These are phyloP conservation scores for Enteromius radiatus DNA, from an alignment of 2,797 vertebrate genomes.

Conservation along the genomic window DNA sequence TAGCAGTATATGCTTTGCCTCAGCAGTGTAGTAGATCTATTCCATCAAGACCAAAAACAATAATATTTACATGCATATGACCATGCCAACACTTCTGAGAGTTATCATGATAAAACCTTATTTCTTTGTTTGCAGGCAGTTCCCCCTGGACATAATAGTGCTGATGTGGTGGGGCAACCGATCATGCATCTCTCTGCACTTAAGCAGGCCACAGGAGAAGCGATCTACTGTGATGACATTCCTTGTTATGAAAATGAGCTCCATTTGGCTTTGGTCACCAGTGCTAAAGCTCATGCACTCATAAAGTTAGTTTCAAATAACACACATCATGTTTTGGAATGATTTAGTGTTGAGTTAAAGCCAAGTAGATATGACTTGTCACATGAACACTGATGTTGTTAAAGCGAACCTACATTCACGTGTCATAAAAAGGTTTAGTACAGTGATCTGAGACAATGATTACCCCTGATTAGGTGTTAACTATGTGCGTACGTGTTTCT, in stretches of 20 bases:
- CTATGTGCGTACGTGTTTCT: conserved; percentile 68
- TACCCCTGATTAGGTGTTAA: background rate
- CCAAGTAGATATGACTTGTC: background rate
- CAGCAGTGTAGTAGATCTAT: background rate
- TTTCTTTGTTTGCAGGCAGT: conserved; percentile 79
- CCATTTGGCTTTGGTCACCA: conserved; percentile 86
- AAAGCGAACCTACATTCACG: background rate
- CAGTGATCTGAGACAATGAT: background rate
- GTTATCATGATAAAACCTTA: background rate
- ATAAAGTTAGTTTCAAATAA: conserved; percentile 71
- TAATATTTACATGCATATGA: background rate
- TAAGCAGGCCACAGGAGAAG: conserved; percentile 93
- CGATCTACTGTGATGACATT: conserved; percentile 92
- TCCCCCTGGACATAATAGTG: conserved; percentile 77
- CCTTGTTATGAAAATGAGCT: conserved; percentile 89
- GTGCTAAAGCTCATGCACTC: conserved; percentile 87
- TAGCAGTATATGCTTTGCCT: too few species aligned
- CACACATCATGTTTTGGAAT: background rate
- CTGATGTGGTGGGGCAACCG: conserved; percentile 87
- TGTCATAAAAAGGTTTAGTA: background rate
- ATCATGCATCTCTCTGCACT: conserved; percentile 87
- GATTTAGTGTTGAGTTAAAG: background rate
- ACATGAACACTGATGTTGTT: background rate
- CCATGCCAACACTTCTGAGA: background rate
- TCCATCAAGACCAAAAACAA: background rate